Evolutionary conservation across 2,113 vertebrate species (phyloP).

Genomic region (Myotis yumanensis): DNA sequence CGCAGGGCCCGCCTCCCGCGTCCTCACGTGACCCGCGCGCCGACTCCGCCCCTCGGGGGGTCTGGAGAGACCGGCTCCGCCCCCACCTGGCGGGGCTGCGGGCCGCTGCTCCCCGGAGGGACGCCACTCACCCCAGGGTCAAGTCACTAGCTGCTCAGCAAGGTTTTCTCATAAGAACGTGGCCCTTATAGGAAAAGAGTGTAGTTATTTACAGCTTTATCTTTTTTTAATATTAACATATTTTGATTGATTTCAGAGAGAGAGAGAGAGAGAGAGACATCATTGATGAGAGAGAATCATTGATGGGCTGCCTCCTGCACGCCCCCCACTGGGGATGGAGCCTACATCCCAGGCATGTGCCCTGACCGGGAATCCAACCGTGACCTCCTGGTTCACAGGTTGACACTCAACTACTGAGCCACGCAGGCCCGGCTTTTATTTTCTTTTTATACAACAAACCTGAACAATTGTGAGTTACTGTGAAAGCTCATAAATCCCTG

Average conservation of each 20-base stretch:
- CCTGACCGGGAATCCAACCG: no score
- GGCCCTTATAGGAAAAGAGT: not conserved
- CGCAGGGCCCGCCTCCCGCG: not conserved
- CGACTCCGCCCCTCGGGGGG: not conserved
- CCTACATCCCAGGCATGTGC: no score
- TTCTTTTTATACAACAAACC: not conserved
- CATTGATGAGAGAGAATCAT: no score
- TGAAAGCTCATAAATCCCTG: not conserved
- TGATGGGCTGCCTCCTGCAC: no score
- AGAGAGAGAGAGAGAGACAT: no score
- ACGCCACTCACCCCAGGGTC: accelerated
- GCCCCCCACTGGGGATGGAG: no score
- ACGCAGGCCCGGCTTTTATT: no score
- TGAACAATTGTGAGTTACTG: not conserved
- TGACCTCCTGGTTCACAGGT: no score
- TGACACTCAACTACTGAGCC: no score
- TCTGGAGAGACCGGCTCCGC: not conserved
- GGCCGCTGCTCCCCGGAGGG: accelerated
- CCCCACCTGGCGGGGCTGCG: accelerated
- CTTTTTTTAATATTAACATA: not conserved
- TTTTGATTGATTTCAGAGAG: no score
- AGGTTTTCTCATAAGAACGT: not conserved
- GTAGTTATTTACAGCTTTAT: not conserved
- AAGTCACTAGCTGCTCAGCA: accelerated
- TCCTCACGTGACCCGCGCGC: not conserved